Base-by-base conservation (phyloP, 2,113 vertebrate species). In the Reinhardtius hippoglossoides region DNA sequence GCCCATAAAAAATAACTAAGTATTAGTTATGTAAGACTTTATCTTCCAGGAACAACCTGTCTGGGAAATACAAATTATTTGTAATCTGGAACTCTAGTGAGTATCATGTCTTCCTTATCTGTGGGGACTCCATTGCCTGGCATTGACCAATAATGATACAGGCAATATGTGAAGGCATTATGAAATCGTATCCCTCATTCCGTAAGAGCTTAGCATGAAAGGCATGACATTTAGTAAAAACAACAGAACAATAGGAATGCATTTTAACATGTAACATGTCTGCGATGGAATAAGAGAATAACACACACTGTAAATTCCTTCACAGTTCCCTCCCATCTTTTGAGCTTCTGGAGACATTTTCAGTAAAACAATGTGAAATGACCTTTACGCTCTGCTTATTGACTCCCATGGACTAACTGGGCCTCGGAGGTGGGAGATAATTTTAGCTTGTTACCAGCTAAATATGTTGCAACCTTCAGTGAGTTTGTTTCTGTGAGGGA, bases 401-500 rank as follows among this genome's bases (percentile, higher is more conserved):
- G 84, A 67, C 16, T 21, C 56, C 77, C 69, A 61, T 79, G 65
- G 72, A 88, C 80, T 50, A 84, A 83, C 75, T 79, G 60, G 79
- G 83, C 80, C 88, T 89, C 76, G 57, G 65, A 90, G 90, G 83
- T 21, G 48, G 26, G 67, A 77, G 86, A 86, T 91, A 88, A 92
- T 91, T 93, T 91, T 91, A 91, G 85, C 85, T 80, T 78, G 68
- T 85, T 85, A 82, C 67, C 48, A 86, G 82, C 68, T 85, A 92
- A 89, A 89, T 90, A 80, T 82, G 89, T 90, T 91, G 78, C 70
- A 90, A 91, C 87, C 89, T 86, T 86, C 81, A 81, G 71, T 67
- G 58, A 58, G 48, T 83, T 54, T 63, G 76, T 67, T 31, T 7
- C 31, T 31, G 31, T 31, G 31, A 54, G 72, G 56, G 62, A 87